Base-by-base conservation (phyloP, 2,113 vertebrate genomes). In the Lipotes vexillifer region DNA sequence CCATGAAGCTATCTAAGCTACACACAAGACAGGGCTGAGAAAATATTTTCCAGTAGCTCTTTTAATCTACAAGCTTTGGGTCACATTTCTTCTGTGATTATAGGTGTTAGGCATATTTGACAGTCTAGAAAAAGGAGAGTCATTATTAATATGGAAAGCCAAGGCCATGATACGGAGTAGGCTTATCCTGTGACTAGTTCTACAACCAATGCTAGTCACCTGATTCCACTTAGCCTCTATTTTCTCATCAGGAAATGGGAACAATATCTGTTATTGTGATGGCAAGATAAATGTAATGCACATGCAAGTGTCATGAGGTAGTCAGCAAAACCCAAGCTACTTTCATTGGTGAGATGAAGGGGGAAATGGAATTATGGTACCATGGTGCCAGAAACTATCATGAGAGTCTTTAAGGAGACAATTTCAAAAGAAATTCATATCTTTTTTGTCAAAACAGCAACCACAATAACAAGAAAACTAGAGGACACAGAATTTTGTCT, bases 371-470 rank as follows among this genome's bases (percentile, higher is more conserved):
- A 68, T 90, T 81, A 29, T 81, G 15, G 63, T 82, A 55, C 29
- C 17, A 88, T 23, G 2, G 82, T 92, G 25, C 9, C 18, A 80
- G 31, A 90, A 72, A 90, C 72, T 7, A 92, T 94, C 36, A 72
- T 23, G 36, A 69, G 21, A 83, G 14, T 36, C 11, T 83, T 96
- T 87, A 74, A 72, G 49, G 14, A 80, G 27, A 61, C 2, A 49
- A n/a, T 92, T 97, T 94, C 23, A 92, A 94, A 96, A 87, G 20
- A 90, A 94, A 83, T 18, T 61, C 38, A 6, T 33, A 86, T 71
- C 46, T 66, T 97, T 23, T 90, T 31, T 1, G 29, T 74, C 12
- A 81, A 72, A 65, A 92, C 15, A 90, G 25, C 18, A 90, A 90
- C 15, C 21, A 93, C 15, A 77, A 59, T 75, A 95, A 87, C 11